Percentiles rank a stretch among this genome's conserved stretches.
Evolutionary conservation across 1,140 invertebrate species (phyloP).

Genomic region (Riptortus pedestris): DNA sequence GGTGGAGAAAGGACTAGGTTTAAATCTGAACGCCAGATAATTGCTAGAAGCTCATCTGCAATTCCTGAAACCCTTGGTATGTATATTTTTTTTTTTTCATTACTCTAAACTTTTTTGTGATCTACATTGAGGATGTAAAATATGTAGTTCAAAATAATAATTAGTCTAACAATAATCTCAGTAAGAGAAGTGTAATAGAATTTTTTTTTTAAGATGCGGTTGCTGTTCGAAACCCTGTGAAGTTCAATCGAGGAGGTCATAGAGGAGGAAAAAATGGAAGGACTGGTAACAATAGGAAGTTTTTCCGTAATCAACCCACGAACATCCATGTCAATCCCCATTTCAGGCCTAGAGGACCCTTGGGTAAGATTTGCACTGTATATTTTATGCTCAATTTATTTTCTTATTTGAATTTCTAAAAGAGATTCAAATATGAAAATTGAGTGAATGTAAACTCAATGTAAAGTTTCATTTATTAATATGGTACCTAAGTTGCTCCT

Average conservation of each 20-base stretch:
- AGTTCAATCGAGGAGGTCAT: constrained; percentile 1
- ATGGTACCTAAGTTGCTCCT: too few relatives aligned
- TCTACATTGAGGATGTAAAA: too few relatives aligned
- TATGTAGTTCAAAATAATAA: too few relatives aligned
- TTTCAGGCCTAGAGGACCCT: not conserved
- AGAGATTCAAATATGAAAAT: too few relatives aligned
- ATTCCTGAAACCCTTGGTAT: constrained; percentile 23
- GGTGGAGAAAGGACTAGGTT: constrained; percentile 17
- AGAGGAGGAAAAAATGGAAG: not conserved
- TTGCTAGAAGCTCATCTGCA: constrained; percentile 4
- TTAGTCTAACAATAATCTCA: too few relatives aligned
- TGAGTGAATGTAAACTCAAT: too few relatives aligned
- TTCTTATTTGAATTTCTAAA: too few relatives aligned
- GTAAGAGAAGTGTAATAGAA: too few relatives aligned
- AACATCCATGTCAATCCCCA: constrained; percentile 7
- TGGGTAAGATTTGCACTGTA: not conserved
- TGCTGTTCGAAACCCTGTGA: constrained; percentile 14
- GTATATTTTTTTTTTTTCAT: not conserved
- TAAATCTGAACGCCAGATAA: constrained; percentile 20
- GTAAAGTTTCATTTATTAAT: too few relatives aligned
- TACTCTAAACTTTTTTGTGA: too few relatives aligned
- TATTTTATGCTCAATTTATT: too few relatives aligned
- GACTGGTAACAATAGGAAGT: not conserved
- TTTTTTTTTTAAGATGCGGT: constrained; percentile 19
- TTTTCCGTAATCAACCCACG: not conserved